Evolutionary conservation across 2,113 vertebrate genomes (phyloP), one percentile per base, ranked within the genome.

Genomic region (Alaudala cheleensis): DNA sequence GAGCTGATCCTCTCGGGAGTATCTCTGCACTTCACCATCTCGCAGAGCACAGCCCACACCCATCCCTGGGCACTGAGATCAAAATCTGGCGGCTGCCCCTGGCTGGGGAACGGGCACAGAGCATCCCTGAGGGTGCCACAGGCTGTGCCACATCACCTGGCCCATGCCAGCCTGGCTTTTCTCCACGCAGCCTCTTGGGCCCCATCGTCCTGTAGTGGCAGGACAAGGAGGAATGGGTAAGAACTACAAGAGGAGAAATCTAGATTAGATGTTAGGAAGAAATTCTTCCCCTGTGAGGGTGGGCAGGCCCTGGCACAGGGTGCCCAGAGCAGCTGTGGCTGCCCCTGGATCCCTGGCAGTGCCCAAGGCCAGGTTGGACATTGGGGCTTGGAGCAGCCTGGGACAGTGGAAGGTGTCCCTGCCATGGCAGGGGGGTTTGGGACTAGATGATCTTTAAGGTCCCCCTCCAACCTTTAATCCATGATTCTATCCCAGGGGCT

Each of bases 41-140:
- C 47, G 8, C 2, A 0, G 8, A 26, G 26, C 71, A 57, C 42
- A 86, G 71, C 57, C 22, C 71, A 22, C 34, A 14, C 20, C 39
- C 49, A 5, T 10, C 25, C 78, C 24, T 3, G 19, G 67, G 45
- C 39, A 39, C 42, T 39, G 42, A 12, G 3, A 8, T 7, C 14
- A 34, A 37, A 47, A 19, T 10, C 2, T 2, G 1, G 20, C 0
- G 2, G 72, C n/a, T 53, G 81, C 5, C 44, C 33, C 0, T 1
- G 45, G 40, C 60, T 19, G 2, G 22, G 57, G 47, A 29, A 1
- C 18, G 10, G 51, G 40, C 9, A 4, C 37, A 10, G 39, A 33
- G 15, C 70, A 25, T 11, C 40, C 28, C 44, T 25, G 42, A 6
- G 26, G 3, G 14, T 22, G 31, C 16, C 78, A 2, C 1, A 3